Evolutionary conservation across 2,113 vertebrate species (phyloP), one percentile per base, ranked within the genome.

Genomic region (Equus przewalskii): DNA sequence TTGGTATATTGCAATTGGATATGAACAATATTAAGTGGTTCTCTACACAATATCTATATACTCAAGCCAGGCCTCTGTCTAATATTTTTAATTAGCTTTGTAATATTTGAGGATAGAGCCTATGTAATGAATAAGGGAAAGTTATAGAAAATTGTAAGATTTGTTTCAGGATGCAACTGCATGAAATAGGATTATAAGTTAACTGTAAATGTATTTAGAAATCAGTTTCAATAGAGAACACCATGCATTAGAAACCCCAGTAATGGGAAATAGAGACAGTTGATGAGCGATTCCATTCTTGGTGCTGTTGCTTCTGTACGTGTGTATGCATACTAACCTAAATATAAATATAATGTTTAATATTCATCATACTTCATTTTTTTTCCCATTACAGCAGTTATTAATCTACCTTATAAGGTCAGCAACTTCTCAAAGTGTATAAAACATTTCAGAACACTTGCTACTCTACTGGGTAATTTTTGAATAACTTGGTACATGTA

Each of bases 141-240:
- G 73, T 79, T 72, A 91, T 64, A 92, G 7, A 78, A 41, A 49
- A 49, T 26, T 36, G 16, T 44, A 67, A 49, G 3, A 80, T 62
- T 90, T 85, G 9, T 85, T 94, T 92, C 67, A 67, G 6, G 26
- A 81, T 72, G 21, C 7, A 94, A 30, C 1, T 54, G 7, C 89
- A 26, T 24, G 86, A 96, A 94, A 81, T 41, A 78, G 24, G 2
- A 11, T 46, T 14, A 94, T 94, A 90, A 81, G 49, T 67, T 80
- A 80, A n/a, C 0, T 30, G 0, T 56, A 16, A 83, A 62, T 64
- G 0, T 65, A 60, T 91, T 95, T 82, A 54, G 51, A 54, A 54
- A 54, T 54, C 13, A n/a, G 13, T 49, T 36, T 70, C 36, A 60
- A 36, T 70, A 87, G 6, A 93, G 14, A 94, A 49, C 9, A n/a